A percentile compares a stretch with the other conserved stretches of the same genome.
phyloP scores from a whole-genome alignment of 2,797 vertebrate genomes.

The Falco cherrug region DNA sequence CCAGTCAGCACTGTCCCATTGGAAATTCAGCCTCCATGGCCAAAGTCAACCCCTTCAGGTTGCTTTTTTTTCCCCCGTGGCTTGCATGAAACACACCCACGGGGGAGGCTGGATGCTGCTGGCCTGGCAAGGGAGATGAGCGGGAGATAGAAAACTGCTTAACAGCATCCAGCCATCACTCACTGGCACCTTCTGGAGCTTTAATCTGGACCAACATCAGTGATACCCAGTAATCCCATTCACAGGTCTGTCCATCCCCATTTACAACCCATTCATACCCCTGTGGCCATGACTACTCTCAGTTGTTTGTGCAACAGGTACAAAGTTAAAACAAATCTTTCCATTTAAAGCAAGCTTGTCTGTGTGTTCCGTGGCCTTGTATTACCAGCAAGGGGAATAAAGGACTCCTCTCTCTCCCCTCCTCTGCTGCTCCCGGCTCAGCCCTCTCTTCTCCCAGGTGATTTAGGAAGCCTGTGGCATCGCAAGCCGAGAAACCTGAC shows the following conservation, averaged over 20 bases:
- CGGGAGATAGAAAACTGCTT: not conserved
- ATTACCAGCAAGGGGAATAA: not conserved
- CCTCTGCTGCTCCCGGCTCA: not conserved
- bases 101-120: not conserved
- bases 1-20: not conserved
- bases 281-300: not conserved
- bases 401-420: not conserved
- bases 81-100: not conserved
- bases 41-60: not conserved
- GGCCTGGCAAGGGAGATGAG: not conserved
- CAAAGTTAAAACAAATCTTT: not conserved
- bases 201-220: not conserved
- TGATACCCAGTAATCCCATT: not conserved
- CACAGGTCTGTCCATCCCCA: not conserved
- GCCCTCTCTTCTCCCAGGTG: not conserved
- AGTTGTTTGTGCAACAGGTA: not conserved
- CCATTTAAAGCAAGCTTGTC: not conserved
- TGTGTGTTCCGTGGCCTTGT: not conserved
- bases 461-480: not conserved
- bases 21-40: not conserved
- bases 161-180: not conserved
- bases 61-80: not conserved
- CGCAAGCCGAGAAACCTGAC: not conserved
- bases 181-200: not conserved
- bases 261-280: not conserved